phyloP scores from a whole-genome alignment of 2,113 vertebrate genomes.

The Progne subis region DNA sequence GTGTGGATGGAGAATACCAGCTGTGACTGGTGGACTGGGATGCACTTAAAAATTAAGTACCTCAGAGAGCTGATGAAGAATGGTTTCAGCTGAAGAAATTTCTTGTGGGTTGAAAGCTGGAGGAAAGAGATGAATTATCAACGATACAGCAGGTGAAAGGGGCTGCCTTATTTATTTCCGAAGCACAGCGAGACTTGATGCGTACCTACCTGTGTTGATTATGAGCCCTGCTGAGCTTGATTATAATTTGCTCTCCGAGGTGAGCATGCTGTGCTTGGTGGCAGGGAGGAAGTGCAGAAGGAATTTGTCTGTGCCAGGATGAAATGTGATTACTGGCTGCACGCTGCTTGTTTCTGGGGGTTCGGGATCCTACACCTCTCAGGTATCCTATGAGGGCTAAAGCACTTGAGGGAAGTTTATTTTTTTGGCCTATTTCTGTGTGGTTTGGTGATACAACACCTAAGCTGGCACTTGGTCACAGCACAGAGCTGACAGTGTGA shows the following conservation, averaged over 20 bases:
- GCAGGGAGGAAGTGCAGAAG: neutral
- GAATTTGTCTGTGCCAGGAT: neutral
- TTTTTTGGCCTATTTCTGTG: neutral
- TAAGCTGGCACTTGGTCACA: neutral
- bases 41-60: neutral
- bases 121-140: neutral
- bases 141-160: neutral
- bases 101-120: neutral
- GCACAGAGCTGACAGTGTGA: neutral
- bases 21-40: neutral
- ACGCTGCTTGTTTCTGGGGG: neutral
- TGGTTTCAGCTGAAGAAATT: neutral
- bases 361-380: neutral
- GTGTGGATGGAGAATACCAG: neutral
- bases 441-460: neutral
- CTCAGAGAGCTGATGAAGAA: neutral
- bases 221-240: conserved; percentile 16
- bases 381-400: neutral
- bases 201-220: conserved; percentile 47
- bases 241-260: neutral
- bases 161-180: neutral
- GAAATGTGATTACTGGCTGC: neutral
- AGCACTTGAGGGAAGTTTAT: neutral
- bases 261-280: neutral
- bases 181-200: neutral